Percentiles rank a stretch among this genome's conserved stretches.
Conservation (phyloP, 1,140 invertebrate genomes). For the Drosophila orena region DNA sequence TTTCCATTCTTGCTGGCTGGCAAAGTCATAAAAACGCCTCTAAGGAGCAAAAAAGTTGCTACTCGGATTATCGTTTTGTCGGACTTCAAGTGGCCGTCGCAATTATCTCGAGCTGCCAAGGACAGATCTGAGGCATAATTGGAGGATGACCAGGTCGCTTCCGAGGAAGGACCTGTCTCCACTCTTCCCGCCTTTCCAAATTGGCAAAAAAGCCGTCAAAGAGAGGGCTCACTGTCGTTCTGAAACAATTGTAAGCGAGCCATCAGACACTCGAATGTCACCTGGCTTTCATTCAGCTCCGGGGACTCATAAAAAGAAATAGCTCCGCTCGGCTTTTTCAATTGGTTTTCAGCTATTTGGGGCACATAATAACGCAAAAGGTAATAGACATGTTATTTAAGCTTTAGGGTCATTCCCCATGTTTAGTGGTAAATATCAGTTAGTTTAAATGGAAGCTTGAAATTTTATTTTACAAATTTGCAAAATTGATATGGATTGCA, state of each 20-base stretch:
- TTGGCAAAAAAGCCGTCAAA: constrained; percentile 11
- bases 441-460: too few relatives aligned
- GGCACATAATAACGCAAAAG: background rate
- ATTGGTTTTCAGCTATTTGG: constrained; percentile 39
- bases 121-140: constrained; percentile 24
- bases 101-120: constrained; percentile 72
- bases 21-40: constrained; percentile 25
- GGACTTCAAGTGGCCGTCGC: constrained; percentile 44
- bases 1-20: background rate
- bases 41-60: constrained; percentile 12
- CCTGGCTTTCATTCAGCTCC: constrained; percentile 26
- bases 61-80: constrained; percentile 38
- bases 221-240: constrained; percentile 49
- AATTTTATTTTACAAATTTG: too few relatives aligned
- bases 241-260: constrained; percentile 59
- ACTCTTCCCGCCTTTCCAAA: constrained; percentile 36
- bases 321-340: constrained; percentile 35
- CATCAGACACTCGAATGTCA: constrained; percentile 16
- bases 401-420: background rate
- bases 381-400: background rate
- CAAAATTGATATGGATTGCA: too few relatives aligned
- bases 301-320: constrained; percentile 51
- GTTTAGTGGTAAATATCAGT: too few relatives aligned
- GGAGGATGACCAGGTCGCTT: constrained; percentile 17
- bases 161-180: background rate